phyloP scores from a whole-genome alignment of 2,113 vertebrate species.

The Forbesichthys agassizii region DNA sequence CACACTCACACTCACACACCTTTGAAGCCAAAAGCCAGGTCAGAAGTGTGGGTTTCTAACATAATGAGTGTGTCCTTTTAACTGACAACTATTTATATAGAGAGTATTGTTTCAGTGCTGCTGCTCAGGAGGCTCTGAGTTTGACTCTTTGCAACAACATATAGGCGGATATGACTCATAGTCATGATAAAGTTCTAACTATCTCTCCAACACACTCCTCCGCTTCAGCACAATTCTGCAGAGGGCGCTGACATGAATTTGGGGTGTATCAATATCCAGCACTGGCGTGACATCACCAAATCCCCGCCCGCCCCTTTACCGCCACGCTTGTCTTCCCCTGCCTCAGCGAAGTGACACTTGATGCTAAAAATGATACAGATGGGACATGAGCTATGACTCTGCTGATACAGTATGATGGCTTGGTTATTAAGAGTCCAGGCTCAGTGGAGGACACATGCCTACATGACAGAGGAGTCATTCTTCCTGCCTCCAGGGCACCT shows the following conservation, averaged over 20 bases:
- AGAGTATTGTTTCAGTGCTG: slow-evolving; percentile 25
- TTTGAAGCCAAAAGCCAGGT: no score
- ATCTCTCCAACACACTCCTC: slow-evolving; percentile 20
- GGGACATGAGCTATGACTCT: slow-evolving; percentile 32
- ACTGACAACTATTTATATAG: no score
- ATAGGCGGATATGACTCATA: slow-evolving; percentile 25
- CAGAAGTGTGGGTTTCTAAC: no score
- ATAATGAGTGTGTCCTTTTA: no score
- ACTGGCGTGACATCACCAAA: slow-evolving; percentile 50
- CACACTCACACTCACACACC: no score
- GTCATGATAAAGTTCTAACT: slow-evolving; percentile 33
- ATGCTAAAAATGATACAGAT: slow-evolving; percentile 51
- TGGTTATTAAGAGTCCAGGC: slow-evolving; percentile 46
- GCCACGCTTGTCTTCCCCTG: slow-evolving; percentile 35
- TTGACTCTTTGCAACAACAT: not conserved
- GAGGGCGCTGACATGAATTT: slow-evolving; percentile 67
- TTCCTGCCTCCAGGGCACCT: slow-evolving; percentile 43
- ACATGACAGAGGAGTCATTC: slow-evolving; percentile 33
- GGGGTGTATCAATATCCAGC: slow-evolving; percentile 56
- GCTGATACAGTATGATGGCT: slow-evolving; percentile 31
- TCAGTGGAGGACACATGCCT: slow-evolving; percentile 22
- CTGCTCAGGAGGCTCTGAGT: slow-evolving; percentile 13
- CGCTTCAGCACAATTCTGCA: slow-evolving; percentile 35
- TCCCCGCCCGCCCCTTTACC: slow-evolving; percentile 24
- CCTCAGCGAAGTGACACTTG: slow-evolving; percentile 47